A percentile compares a stretch with the other conserved stretches of the same genome.
phyloP scores from a whole-genome alignment of 2,113 vertebrate genomes.

The Malaclemys terrapin region DNA sequence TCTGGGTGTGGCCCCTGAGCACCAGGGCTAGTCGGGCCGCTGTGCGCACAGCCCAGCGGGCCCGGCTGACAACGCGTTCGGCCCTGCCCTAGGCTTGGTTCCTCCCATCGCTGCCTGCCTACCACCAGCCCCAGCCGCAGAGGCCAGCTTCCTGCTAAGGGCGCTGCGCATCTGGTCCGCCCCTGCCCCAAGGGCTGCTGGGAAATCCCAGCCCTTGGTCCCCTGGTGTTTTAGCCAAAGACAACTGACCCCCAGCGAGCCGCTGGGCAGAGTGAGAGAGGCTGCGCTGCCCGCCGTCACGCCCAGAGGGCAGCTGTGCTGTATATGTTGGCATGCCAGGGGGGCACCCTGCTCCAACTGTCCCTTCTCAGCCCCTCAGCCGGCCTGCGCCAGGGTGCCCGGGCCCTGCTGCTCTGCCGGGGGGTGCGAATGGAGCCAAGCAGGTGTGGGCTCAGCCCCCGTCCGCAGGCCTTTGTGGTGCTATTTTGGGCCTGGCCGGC shows the following conservation, averaged over 20 bases:
- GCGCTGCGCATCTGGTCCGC: neutral
- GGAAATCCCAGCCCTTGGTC: neutral
- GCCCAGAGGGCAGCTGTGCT: too few species aligned
- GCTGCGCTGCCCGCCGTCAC: neutral
- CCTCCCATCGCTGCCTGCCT: neutral
- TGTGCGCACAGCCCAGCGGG: too few species aligned
- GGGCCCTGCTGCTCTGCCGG: fast-evolving
- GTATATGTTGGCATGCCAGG: neutral
- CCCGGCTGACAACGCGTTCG: too few species aligned
- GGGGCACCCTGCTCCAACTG: neutral
- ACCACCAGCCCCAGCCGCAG: neutral
- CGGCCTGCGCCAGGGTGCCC: too few species aligned
- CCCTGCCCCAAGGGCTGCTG: neutral
- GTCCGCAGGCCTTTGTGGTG: neutral
- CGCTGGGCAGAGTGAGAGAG: neutral
- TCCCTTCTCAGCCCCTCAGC: neutral
- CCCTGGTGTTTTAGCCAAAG: neutral
- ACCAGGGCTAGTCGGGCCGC: neutral
- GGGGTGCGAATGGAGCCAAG: neutral
- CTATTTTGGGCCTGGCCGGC: slow-evolving; percentile 32
- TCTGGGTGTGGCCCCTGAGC: neutral
- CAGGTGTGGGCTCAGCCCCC: neutral
- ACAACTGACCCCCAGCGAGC: neutral
- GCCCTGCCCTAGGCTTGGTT: neutral
- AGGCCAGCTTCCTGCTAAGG: neutral